Evolutionary conservation across 1,140 invertebrate species (phyloP).

Genomic region (Zaprionus tsacasi): DNA sequence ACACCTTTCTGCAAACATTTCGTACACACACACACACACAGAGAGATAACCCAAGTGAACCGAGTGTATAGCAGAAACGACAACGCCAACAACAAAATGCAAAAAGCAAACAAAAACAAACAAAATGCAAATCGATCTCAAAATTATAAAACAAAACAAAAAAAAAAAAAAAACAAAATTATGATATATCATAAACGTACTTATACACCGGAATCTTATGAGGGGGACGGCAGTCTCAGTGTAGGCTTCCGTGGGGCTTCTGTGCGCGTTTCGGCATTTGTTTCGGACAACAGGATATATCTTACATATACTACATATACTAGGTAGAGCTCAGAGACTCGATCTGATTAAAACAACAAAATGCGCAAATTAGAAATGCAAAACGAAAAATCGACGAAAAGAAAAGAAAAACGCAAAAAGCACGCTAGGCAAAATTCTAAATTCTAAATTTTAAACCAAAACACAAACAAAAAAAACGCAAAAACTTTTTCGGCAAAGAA

Average conservation of each 20-base stretch:
- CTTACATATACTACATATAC: neutral
- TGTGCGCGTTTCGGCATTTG: constrained; percentile 39
- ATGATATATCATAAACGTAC: constrained; percentile 41
- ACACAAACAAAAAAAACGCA: constrained; percentile 34
- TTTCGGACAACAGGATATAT: constrained; percentile 6
- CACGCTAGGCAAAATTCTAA: constrained; percentile 83
- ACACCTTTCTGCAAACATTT: constrained; percentile 20
- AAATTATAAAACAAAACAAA: constrained; percentile 72
- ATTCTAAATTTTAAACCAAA: constrained; percentile 81
- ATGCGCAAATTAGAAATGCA: constrained; percentile 47
- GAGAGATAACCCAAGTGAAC: constrained; percentile 4
- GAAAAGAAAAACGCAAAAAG: constrained; percentile 24
- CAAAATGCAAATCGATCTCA: constrained; percentile 81
- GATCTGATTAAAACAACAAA: constrained; percentile 59
- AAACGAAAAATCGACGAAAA: constrained; percentile 7
- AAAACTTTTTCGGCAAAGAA: constrained; percentile 48
- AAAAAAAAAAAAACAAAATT: constrained; percentile 15
- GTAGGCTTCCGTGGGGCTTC: constrained; percentile 14
- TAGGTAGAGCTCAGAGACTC: neutral
- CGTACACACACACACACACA: constrained; percentile 1
- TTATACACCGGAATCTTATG: constrained; percentile 18
- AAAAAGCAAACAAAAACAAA: constrained; percentile 51
- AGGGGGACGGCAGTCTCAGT: constrained; percentile 20
- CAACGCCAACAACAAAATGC: constrained; percentile 14
- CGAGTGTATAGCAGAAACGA: constrained; percentile 18